Evolutionary conservation across 2,888 invertebrate genomes (phyloP).

Genomic region (Drosophila dives): DNA sequence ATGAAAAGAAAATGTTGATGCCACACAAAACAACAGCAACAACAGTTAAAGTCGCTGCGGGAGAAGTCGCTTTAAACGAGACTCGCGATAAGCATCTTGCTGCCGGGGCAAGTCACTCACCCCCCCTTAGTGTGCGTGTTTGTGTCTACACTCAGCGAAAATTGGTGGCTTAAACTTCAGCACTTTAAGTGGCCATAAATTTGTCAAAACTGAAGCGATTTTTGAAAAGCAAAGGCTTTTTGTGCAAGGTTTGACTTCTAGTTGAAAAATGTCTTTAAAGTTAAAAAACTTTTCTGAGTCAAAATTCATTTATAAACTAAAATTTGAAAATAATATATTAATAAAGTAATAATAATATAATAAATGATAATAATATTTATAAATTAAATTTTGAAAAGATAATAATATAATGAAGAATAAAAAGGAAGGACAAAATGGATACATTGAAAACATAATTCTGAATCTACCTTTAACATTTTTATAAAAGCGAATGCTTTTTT

Average conservation of each 20-base stretch:
- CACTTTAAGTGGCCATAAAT: background rate
- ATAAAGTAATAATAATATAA: no score
- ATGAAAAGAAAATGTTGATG: conserved; percentile 78
- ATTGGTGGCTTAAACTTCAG: background rate
- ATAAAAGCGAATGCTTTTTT: no score
- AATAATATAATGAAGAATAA: no score
- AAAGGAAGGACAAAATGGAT: no score
- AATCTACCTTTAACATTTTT: no score
- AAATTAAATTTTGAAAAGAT: no score
- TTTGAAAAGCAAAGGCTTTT: background rate
- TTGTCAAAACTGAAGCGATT: background rate
- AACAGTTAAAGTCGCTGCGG: conserved; percentile 38
- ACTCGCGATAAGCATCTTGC: conserved; percentile 57
- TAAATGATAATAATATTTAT: no score
- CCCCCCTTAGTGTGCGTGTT: background rate
- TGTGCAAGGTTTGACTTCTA: background rate
- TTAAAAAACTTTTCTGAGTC: background rate
- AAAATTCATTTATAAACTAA: background rate
- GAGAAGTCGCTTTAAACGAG: conserved; percentile 27
- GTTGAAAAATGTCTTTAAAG: background rate
- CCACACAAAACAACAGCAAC: conserved; percentile 37
- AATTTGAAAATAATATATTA: no score
- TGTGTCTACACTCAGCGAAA: conserved; percentile 18
- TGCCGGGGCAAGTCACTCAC: conserved; percentile 30
- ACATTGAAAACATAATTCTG: no score